Conservation (phyloP, 2,888 invertebrate species). For the Flexamia atlantica region DNA sequence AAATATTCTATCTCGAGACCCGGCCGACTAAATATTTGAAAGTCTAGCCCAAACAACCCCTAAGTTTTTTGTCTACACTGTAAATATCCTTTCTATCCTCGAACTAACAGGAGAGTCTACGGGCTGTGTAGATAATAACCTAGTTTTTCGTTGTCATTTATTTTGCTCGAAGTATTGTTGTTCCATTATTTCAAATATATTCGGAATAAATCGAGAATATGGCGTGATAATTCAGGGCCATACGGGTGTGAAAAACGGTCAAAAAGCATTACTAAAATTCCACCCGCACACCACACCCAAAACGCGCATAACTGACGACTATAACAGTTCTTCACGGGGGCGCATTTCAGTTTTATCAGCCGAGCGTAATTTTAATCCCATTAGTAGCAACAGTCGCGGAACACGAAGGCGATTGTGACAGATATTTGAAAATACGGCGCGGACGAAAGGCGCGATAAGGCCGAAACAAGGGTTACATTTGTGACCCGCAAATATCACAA, state of each 20-base stretch:
- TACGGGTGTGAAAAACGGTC: background rate
- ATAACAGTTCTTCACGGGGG: slow-evolving; percentile 38
- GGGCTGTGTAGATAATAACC: background rate
- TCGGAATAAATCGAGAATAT: background rate
- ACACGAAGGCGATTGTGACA: slow-evolving; percentile 23
- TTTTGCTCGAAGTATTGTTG: background rate
- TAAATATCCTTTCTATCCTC: slow-evolving; percentile 7
- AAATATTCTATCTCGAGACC: slow-evolving; percentile 43
- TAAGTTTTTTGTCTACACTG: slow-evolving; percentile 33
- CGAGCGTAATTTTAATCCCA: slow-evolving; percentile 25
- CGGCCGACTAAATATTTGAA: slow-evolving; percentile 41
- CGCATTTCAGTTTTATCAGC: slow-evolving; percentile 33
- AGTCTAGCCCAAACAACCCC: slow-evolving; percentile 44
- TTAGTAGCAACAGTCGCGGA: background rate
- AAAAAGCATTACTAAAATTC: slow-evolving; percentile 28
- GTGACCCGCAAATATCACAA: slow-evolving; percentile 4
- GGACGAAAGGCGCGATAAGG: slow-evolving; percentile 4
- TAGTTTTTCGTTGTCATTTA: background rate
- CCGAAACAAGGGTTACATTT: background rate
- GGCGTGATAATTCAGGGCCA: background rate
- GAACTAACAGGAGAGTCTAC: background rate
- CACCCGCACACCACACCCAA: slow-evolving; percentile 21
- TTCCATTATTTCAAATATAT: no score
- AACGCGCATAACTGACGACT: slow-evolving; percentile 29
- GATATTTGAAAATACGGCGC: slow-evolving; percentile 23